These are phyloP conservation scores for Andricus grossulariae DNA, from an alignment of 1,140 invertebrate genomes.

Conservation along the genomic window DNA sequence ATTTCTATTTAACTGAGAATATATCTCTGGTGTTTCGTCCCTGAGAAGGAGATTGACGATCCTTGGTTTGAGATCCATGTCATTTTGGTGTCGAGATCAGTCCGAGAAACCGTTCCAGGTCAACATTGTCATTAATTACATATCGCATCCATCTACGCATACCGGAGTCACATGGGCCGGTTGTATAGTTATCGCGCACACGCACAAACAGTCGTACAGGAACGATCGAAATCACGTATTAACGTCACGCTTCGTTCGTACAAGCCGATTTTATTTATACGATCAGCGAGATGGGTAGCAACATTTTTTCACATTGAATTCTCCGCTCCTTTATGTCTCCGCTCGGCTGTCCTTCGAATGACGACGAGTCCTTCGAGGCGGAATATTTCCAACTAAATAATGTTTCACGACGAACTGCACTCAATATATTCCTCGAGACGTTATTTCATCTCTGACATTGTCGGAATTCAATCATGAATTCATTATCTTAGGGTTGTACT, in stretches of 20 bases:
- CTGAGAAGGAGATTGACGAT: slow-evolving; percentile 47
- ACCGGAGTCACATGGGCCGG: slow-evolving; percentile 48
- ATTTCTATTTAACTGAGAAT: not conserved
- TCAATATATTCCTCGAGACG: slow-evolving; percentile 26
- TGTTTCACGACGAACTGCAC: slow-evolving; percentile 28
- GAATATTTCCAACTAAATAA: slow-evolving; percentile 31
- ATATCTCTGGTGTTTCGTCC: slow-evolving; percentile 16
- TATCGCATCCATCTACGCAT: slow-evolving; percentile 54
- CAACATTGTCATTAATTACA: slow-evolving; percentile 59
- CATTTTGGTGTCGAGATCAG: slow-evolving; percentile 39
- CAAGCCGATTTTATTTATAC: slow-evolving; percentile 44
- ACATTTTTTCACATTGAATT: slow-evolving; percentile 29
- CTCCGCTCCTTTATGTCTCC: slow-evolving; percentile 10
- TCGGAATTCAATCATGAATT: slow-evolving; percentile 26
- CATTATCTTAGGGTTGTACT: slow-evolving; percentile 17
- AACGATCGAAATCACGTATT: slow-evolving; percentile 55
- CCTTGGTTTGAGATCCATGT: slow-evolving; percentile 30
- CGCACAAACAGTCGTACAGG: slow-evolving; percentile 51
- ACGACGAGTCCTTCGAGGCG: slow-evolving; percentile 21
- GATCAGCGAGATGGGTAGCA: slow-evolving; percentile 24
- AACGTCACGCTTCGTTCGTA: slow-evolving; percentile 40
- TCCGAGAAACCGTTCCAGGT: slow-evolving; percentile 54
- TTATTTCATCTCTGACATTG: slow-evolving; percentile 20
- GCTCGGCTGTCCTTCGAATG: slow-evolving; percentile 14
- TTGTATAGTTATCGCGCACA: slow-evolving; percentile 45